Base-by-base conservation (phyloP, 2,888 invertebrate genomes). In the Cephonodes hylas region DNA sequence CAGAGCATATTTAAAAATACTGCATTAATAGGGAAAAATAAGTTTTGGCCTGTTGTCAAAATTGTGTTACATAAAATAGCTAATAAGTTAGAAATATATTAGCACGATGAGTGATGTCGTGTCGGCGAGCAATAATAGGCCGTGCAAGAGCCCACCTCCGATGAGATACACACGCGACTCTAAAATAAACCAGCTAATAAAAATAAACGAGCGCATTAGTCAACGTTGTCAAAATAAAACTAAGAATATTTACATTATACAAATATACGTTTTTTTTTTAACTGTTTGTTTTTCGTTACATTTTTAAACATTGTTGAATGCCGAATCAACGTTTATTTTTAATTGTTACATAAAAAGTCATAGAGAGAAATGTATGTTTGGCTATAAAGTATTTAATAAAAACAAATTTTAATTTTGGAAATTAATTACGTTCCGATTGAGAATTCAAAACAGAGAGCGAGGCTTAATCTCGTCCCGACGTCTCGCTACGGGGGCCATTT, bases 151-250 rank as follows among this genome's bases (percentile, higher is more conserved):
- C 83, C 83, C 84, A 85, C 85, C 86, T 81, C 78, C 78, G 78
- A 79, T 78, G 77, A 81, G 80, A 77, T 84, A 85, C 81, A 83
- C 83, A 86, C 82, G 82, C 83, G 81, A 79, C 84, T 86, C 79
- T 81, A 86, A 80, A 89, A 90, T 88, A 89, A 86, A 87, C 83
- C 81, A 82, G 83, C 83, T 62, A 84, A 89, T 89, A 88, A 90
- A 91, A 89, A 89, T 91, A 91, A 91, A 91, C 88, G 88, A 82
- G 78, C 81, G 82, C 88, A 91, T 91, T 90, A 89, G 86, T 91
- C 90, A 91, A 85, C 87, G 80, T 76, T 89, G 91, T 91, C 91
- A 90, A 89, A 91, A 91, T 88, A 90, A 85, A 85, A 85, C 81
- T 78, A 78, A 75, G 79, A 84, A 84, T 84, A 83, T 86, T 84